A percentile compares a stretch with the other conserved stretches of the same genome.
phyloP scores from a whole-genome alignment of 2,888 invertebrate genomes.

The Temnothorax rugatulus region DNA sequence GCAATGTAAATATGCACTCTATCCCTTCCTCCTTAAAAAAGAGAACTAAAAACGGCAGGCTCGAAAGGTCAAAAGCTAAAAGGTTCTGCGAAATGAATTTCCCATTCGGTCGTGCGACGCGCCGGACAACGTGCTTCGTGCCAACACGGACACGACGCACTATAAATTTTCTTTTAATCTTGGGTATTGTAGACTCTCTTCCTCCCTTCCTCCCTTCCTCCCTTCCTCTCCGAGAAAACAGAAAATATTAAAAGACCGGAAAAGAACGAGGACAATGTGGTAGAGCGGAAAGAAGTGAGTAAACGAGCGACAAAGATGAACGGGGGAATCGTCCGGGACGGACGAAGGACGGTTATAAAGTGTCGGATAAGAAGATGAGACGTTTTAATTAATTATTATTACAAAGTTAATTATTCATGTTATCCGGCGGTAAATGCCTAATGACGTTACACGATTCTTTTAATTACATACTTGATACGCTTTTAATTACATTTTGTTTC shows the following conservation, averaged over 20 bases:
- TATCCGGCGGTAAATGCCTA: constrained; percentile 26
- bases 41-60: constrained; percentile 42
- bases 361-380: constrained; percentile 50
- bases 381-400: constrained; percentile 74
- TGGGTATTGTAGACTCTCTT: constrained; percentile 77
- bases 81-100: constrained; percentile 80
- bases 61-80: constrained; percentile 77
- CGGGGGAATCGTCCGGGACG: constrained; percentile 35
- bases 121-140: constrained; percentile 57
- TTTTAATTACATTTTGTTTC: constrained; percentile 15
- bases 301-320: constrained; percentile 46
- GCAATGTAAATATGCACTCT: constrained; percentile 37
- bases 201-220: too few relatives aligned
- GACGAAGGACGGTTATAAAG: constrained; percentile 51
- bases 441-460: constrained; percentile 14
- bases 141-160: constrained; percentile 72
- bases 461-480: constrained; percentile 10
- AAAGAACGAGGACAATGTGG: constrained; percentile 33
- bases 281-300: constrained; percentile 34
- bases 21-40: neutral
- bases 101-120: constrained; percentile 72
- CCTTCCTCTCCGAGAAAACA: constrained; percentile 60
- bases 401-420: constrained; percentile 69
- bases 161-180: constrained; percentile 84
- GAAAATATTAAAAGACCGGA: constrained; percentile 78